These are phyloP conservation scores for Myiozetetes cayanensis DNA, from an alignment of 2,113 vertebrate genomes.

Conservation along the genomic window DNA sequence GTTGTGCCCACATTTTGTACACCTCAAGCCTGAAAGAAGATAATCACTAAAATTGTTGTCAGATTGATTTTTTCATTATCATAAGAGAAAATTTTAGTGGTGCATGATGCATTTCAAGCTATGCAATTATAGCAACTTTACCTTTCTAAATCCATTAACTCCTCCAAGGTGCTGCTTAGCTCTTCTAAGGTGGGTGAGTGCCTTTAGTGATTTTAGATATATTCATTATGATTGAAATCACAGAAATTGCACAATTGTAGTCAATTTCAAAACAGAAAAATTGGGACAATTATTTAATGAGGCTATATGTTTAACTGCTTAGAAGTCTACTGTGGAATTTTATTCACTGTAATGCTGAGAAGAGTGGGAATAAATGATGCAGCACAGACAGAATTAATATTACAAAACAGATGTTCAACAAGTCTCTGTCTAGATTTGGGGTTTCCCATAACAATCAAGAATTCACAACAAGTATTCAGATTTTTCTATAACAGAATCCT, in stretches of 20 bases:
- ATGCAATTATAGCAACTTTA: not conserved
- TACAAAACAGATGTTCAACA: constrained; percentile 28
- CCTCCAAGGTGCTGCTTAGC: not conserved
- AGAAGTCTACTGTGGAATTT: not conserved
- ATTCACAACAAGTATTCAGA: not conserved
- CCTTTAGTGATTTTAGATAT: not conserved
- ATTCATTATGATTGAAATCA: not conserved
- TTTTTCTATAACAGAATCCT: constrained; percentile 26
- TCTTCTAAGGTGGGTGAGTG: not conserved
- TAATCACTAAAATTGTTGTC: not conserved
- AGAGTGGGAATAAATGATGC: not conserved
- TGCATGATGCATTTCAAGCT: not conserved
- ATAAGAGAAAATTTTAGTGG: not conserved
- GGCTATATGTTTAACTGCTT: not conserved
- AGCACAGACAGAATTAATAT: not conserved
- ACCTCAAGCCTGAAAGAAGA: not conserved
- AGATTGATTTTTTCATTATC: not conserved
- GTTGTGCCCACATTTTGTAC: not conserved
- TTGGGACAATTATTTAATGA: not conserved
- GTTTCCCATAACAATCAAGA: constrained; percentile 8
- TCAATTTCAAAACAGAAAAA: not conserved
- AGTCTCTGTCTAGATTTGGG: not conserved
- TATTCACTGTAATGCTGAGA: not conserved
- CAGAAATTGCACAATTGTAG: not conserved
- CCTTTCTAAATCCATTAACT: not conserved